Conservation (phyloP, 2,888 invertebrate species). For the Hypercompe scribonia region DNA sequence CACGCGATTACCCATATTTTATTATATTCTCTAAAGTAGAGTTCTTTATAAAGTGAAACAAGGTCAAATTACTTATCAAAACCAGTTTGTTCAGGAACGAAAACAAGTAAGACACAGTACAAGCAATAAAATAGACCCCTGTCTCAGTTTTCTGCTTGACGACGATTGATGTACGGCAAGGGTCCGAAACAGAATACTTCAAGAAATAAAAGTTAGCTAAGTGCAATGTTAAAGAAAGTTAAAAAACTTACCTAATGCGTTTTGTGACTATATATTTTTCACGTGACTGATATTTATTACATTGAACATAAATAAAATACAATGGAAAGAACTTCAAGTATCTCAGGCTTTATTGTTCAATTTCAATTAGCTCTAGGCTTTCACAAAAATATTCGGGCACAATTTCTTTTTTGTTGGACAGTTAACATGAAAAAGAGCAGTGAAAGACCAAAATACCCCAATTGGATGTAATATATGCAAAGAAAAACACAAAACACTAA, state of each 20-base stretch:
- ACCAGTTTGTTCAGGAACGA: slow-evolving; percentile 36
- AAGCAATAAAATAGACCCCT: slow-evolving; percentile 43
- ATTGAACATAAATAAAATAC: slow-evolving; percentile 1
- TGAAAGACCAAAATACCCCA: slow-evolving; percentile 27
- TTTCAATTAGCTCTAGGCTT: slow-evolving; percentile 18
- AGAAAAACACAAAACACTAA: slow-evolving; percentile 35
- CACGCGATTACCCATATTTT: background rate
- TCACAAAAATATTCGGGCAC: slow-evolving; percentile 26
- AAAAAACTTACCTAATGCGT: background rate
- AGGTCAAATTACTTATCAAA: slow-evolving; percentile 41
- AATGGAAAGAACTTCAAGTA: slow-evolving; percentile 5
- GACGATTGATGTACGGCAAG: slow-evolving; percentile 35
- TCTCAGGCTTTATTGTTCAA: slow-evolving; percentile 8
- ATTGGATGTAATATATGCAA: slow-evolving; percentile 39
- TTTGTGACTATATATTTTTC: background rate
- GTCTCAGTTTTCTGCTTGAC: slow-evolving; percentile 31
- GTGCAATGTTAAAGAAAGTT: slow-evolving; percentile 1
- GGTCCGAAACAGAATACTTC: slow-evolving; percentile 22
- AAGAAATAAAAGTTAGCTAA: slow-evolving; percentile 17
- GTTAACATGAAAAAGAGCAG: slow-evolving; percentile 10
- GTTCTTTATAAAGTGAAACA: slow-evolving; percentile 14
- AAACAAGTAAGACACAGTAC: slow-evolving; percentile 37
- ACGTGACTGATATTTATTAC: slow-evolving; percentile 11
- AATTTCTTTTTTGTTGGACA: slow-evolving; percentile 32
- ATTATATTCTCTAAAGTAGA: background rate